Conservation (phyloP, 2,888 invertebrate genomes). For the Lithodes maja region DNA sequence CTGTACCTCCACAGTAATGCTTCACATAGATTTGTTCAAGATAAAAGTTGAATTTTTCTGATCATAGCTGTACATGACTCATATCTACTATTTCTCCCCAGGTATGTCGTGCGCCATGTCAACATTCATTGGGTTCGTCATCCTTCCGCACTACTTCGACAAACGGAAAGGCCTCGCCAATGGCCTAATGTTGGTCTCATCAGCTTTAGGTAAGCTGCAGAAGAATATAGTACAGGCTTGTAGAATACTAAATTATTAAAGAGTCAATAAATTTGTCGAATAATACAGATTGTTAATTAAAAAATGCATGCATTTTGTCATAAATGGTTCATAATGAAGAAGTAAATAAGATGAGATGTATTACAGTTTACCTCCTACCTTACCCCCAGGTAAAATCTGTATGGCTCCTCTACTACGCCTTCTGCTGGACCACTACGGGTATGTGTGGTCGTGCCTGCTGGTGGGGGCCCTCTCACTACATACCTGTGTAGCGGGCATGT, state of each 20-base stretch:
- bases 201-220: constrained; percentile 39
- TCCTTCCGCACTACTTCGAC: constrained; percentile 44
- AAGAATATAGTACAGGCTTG: too few species aligned
- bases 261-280: too few species aligned
- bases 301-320: too few species aligned
- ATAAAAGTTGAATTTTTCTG: too few species aligned
- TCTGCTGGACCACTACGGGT: constrained; percentile 44
- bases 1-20: too few species aligned
- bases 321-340: too few species aligned
- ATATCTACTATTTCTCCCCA: background rate
- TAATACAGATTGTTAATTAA: too few species aligned
- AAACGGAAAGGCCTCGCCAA: constrained; percentile 44
- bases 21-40: too few species aligned
- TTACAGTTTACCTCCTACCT: too few species aligned
- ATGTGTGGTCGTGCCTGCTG: constrained; percentile 45
- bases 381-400: constrained; percentile 35
- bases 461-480: constrained; percentile 47
- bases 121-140: constrained; percentile 31
- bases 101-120: constrained; percentile 36
- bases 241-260: too few species aligned
- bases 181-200: constrained; percentile 21
- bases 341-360: too few species aligned
- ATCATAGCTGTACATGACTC: too few species aligned
- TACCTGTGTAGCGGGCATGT: constrained; percentile 47
- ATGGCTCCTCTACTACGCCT: constrained; percentile 48